A percentile compares a stretch with the other conserved stretches of the same genome.
These are phyloP conservation scores for Acropora yongei DNA, from an alignment of 64 coral and sea anemone species.

Conservation along the genomic window DNA sequence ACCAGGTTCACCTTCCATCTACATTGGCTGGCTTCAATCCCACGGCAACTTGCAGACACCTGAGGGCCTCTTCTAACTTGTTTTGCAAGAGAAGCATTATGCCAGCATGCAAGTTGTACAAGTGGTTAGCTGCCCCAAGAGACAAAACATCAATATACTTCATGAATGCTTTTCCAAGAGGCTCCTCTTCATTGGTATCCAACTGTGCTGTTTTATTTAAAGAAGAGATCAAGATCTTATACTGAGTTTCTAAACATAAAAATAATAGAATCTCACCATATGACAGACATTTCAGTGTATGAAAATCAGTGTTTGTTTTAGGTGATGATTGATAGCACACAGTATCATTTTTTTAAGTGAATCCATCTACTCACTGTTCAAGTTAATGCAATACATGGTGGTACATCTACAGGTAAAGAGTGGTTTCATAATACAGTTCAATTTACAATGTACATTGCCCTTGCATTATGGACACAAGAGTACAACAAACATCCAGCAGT, in stretches of 20 bases:
- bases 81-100: conserved; percentile 88
- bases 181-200: conserved; percentile 77
- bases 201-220: conserved; percentile 72
- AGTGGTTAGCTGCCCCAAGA: conserved; percentile 73
- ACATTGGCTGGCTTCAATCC: conserved; percentile 83
- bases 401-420: too few relatives aligned
- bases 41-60: conserved; percentile 71
- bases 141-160: conserved; percentile 93
- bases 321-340: too few relatives aligned
- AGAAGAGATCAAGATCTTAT: background rate
- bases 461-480: too few relatives aligned
- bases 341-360: too few relatives aligned
- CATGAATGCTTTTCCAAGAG: conserved; percentile 88
- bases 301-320: too few relatives aligned
- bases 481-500: too few relatives aligned
- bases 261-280: too few relatives aligned
- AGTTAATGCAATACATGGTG: too few relatives aligned
- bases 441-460: too few relatives aligned
- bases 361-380: too few relatives aligned
- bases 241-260: background rate
- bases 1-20: conserved; percentile 74
- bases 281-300: too few relatives aligned
- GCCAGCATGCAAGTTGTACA: conserved; percentile 95
- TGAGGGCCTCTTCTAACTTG: conserved; percentile 85
- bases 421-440: too few relatives aligned